Percentiles rank a stretch among this genome's conserved stretches.
Evolutionary conservation across 2,888 invertebrate species (phyloP).

Genomic region (Venustoraphidia nigricollis): DNA sequence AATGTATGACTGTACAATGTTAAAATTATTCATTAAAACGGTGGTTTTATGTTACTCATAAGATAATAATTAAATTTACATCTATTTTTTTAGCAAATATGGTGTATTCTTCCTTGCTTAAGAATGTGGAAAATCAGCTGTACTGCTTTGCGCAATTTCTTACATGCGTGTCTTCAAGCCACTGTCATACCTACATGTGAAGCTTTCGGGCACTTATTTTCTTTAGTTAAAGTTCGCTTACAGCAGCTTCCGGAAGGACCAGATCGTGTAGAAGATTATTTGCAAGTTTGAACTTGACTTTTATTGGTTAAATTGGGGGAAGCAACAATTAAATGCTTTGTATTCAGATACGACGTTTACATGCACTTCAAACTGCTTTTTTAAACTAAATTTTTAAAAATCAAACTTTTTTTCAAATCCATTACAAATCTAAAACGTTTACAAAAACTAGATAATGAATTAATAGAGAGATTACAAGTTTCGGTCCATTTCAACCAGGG

Average conservation of each 20-base stretch:
- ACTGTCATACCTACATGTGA: slow-evolving; percentile 45
- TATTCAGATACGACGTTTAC: no score
- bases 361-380: no score
- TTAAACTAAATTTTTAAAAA: no score
- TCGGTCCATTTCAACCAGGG: no score
- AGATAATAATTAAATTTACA: neutral
- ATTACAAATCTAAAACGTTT: no score
- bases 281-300: slow-evolving; percentile 11
- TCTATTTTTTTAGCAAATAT: slow-evolving; percentile 45
- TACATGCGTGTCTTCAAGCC: slow-evolving; percentile 40
- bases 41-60: neutral
- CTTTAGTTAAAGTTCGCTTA: slow-evolving; percentile 40
- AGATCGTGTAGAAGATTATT: slow-evolving; percentile 20
- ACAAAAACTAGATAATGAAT: no score
- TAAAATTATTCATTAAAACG: no score
- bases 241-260: slow-evolving; percentile 35
- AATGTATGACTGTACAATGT: no score
- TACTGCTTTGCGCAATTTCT: slow-evolving; percentile 39
- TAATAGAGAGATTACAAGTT: no score
- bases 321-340: no score
- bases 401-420: no score
- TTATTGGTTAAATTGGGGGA: no score
- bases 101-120: slow-evolving; percentile 53
- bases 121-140: slow-evolving; percentile 51
- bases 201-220: slow-evolving; percentile 42